Evolutionary conservation across 1,140 invertebrate species (phyloP).

Genomic region (Rhynchophorus ferrugineus): DNA sequence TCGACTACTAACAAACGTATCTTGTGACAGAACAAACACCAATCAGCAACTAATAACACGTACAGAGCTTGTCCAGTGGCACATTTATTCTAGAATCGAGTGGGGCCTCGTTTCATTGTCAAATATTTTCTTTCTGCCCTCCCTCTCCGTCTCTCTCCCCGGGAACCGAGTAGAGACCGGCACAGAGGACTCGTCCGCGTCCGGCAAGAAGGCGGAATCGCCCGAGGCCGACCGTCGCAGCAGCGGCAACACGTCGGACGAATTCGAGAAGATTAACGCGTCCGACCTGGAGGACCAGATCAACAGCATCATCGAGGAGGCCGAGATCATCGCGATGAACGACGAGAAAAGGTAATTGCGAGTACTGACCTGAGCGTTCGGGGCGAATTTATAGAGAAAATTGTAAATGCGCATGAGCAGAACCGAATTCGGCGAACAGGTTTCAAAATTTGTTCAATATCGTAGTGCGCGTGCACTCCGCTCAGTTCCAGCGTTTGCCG

Average conservation of each 20-base stretch:
- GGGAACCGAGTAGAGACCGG: constrained; percentile 21
- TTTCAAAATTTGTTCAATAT: constrained; percentile 9
- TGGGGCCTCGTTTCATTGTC: constrained; percentile 4
- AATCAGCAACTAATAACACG: too few relatives aligned
- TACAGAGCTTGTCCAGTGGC: not conserved
- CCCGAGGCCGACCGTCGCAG: constrained; percentile 14
- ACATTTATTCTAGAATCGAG: constrained; percentile 30
- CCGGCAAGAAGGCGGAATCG: constrained; percentile 7
- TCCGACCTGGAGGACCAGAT: constrained; percentile 19
- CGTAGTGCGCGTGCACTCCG: not conserved
- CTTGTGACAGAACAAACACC: too few relatives aligned
- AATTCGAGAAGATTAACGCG: constrained; percentile 23
- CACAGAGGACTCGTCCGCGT: constrained; percentile 14
- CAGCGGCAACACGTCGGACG: constrained; percentile 23
- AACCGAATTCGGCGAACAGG: too few relatives aligned
- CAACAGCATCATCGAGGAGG: constrained; percentile 21
- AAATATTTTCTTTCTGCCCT: constrained; percentile 1
- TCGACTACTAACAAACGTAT: too few relatives aligned
- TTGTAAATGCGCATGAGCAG: too few relatives aligned
- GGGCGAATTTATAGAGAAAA: too few relatives aligned
- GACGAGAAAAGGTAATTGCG: constrained; percentile 31
- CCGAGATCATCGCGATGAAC: constrained; percentile 19
- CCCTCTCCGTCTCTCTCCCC: too few relatives aligned
- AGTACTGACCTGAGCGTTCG: not conserved
- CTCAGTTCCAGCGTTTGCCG: too few relatives aligned